Percentiles rank a stretch among this genome's conserved stretches.
phyloP scores from a whole-genome alignment of 2,797 vertebrate genomes.

The Syncerus caffer region DNA sequence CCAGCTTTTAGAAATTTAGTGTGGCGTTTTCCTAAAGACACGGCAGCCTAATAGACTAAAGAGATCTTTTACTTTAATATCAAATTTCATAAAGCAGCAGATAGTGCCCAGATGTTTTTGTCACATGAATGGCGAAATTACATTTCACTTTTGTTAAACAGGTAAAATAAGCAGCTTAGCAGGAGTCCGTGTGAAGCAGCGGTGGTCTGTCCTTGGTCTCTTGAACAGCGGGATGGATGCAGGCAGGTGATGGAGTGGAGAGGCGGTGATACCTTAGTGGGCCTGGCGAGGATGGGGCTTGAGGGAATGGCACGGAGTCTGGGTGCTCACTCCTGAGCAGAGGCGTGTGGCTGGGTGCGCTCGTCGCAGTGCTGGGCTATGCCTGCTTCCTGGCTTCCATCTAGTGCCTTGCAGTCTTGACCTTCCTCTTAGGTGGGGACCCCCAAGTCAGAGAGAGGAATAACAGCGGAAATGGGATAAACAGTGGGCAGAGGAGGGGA shows the following conservation, averaged over 20 bases:
- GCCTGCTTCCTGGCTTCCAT: not conserved
- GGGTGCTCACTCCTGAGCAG: not conserved
- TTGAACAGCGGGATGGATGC: not conserved
- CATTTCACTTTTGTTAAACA: slow-evolving; percentile 29
- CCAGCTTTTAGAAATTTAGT: slow-evolving; percentile 26
- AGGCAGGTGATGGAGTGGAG: not conserved
- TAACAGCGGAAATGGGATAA: not conserved
- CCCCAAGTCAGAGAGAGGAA: not conserved
- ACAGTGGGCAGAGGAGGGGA: not conserved
- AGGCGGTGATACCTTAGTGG: not conserved
- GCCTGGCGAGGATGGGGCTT: not conserved
- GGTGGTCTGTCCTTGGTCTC: not conserved
- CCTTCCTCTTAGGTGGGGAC: not conserved
- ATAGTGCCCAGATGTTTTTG: not conserved
- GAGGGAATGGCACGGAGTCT: not conserved
- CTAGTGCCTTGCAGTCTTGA: not conserved
- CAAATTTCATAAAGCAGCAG: not conserved
- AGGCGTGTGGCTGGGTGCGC: not conserved
- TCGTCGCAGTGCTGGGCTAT: not conserved
- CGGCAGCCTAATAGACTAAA: not conserved
- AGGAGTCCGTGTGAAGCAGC: not conserved
- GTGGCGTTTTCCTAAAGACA: slow-evolving; percentile 7
- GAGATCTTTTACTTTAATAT: slow-evolving; percentile 3
- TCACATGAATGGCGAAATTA: slow-evolving; percentile 19
- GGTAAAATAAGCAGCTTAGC: not conserved